Evolutionary conservation across 2,888 invertebrate species (phyloP).

Genomic region (Phragmatobia fuliginosa): DNA sequence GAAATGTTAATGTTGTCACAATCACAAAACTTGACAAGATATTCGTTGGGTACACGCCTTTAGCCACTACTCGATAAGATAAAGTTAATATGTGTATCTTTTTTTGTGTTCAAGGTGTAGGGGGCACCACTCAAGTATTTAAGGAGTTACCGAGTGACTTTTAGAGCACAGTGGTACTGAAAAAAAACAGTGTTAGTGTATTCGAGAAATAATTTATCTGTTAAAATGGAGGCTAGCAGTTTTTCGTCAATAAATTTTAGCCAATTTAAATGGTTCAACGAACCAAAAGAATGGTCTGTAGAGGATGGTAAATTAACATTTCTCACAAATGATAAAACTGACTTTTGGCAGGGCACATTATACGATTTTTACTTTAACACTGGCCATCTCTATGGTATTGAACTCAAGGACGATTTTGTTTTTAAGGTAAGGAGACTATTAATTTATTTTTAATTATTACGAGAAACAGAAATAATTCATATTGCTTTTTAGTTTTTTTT

Average conservation of each 20-base stretch:
- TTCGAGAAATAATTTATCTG: neutral
- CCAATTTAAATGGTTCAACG: conserved; percentile 72
- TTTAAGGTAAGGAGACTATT: conserved; percentile 58
- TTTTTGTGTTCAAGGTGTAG: neutral
- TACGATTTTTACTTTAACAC: conserved; percentile 68
- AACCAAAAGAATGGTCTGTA: conserved; percentile 65
- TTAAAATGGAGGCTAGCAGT: conserved; percentile 36
- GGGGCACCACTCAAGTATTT: neutral
- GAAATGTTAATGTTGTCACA: no score
- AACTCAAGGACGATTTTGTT: conserved; percentile 68
- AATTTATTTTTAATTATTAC: no score
- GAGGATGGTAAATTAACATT: conserved; percentile 54
- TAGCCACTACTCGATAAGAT: neutral
- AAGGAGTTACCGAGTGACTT: neutral
- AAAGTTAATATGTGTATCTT: neutral
- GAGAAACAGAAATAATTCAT: no score
- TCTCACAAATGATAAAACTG: conserved; percentile 68
- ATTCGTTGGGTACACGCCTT: neutral
- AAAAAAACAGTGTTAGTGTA: neutral
- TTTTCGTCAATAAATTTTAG: conserved; percentile 32
- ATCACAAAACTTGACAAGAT: neutral
- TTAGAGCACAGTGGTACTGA: neutral
- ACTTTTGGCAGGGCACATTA: conserved; percentile 77
- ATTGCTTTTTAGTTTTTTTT: no score
- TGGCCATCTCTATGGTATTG: conserved; percentile 70